Evolutionary conservation across 2,113 vertebrate species (phyloP), one percentile per base, ranked within the genome.

Genomic region (Pluvianellus socialis): DNA sequence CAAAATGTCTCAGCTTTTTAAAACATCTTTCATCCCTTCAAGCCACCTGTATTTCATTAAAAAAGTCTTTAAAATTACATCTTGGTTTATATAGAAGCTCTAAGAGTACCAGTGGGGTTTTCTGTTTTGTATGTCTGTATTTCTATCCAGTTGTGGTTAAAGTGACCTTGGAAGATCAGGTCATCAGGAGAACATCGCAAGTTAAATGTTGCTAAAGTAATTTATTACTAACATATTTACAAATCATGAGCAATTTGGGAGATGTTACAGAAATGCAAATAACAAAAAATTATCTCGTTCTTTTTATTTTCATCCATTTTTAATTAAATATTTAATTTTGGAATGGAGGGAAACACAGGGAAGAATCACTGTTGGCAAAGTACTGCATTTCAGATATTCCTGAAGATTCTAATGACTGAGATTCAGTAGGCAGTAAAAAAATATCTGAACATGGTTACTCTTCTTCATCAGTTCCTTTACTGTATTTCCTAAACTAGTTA

Each of bases 241-340:
- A 63, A 45, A 81, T 40, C 0, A 44, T 5, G 5, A 72, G 27
- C 49, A 92, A 75, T 42, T 76, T 40, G 76, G 53, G 9, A 68
- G 40, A 84, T 65, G 4, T 28, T 81, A 45, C 23, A 42, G 6
- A 38, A 87, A 50, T 12, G 3, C 4, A 92, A 74, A 49, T 47
- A 14, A 59, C 18, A 56, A 79, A 50, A 66, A 68, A 72, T 15
- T 49, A 0, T 30, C 76, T 58, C 0, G 0, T 63, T 66, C 18
- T 62, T 92, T 77, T 15, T 12, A 28, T 70, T 65, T 68, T 33
- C 18, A 68, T 14, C n/a, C 7, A 9, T 8, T n/a, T 84, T 67
- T 76, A 40, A 85, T 55, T 24, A 85, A 45, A 74, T 6, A 7
- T 27, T 12, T 73, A 15, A 33, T 67, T 88, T 49, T 82, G 28